Evolutionary conservation across 2,888 invertebrate genomes (phyloP), one percentile per base, ranked within the genome.

Genomic region (Drosophila anomalipes): DNA sequence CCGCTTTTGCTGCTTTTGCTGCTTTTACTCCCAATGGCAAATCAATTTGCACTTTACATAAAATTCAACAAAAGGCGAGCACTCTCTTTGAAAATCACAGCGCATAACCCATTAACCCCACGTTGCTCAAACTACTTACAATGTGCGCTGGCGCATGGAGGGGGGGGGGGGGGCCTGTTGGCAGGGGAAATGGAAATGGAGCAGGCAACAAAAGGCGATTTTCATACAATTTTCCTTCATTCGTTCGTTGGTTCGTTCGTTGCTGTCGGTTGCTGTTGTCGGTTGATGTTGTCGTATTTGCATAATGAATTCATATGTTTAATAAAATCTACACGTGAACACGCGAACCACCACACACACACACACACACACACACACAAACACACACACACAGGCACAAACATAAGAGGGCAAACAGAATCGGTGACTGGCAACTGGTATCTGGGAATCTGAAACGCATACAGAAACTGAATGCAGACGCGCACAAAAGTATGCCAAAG

Each of bases 221-320:
- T 88, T 71, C 79, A 85, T 85, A 81, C 86, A 86, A 76, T 89
- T 79, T 81, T 80, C 77, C 47, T 74, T 64, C 58, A 37, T 44
- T 65, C 59, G 35, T 64, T 56, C 35, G 9, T 10, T 41, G 16
- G 64, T 44, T 65, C 56, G 49, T 56, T 56, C 35, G 4, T 7
- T 39, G 12, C 30, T 30, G 30, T 14, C 33, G 33, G 30, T 14
- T 14, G 33, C 56, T 32, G 62, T 57, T 41, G 66, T 56, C 49
- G 57, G 59, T 56, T 57, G 69, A 63, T 54, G 65, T 68, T 66
- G 74, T 54, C 73, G 70, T 77, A 90, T 90, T 90, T 90, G 81
- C 89, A 89, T 89, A 91, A 90, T 91, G 86, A 90, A 91, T 90
- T 90, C 90, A 91, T 90, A 90, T 90, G 91, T 87, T 86, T 91